These are phyloP conservation scores for Omphaloscelis lunosa DNA, from an alignment of 2,888 invertebrate species.

Conservation along the genomic window DNA sequence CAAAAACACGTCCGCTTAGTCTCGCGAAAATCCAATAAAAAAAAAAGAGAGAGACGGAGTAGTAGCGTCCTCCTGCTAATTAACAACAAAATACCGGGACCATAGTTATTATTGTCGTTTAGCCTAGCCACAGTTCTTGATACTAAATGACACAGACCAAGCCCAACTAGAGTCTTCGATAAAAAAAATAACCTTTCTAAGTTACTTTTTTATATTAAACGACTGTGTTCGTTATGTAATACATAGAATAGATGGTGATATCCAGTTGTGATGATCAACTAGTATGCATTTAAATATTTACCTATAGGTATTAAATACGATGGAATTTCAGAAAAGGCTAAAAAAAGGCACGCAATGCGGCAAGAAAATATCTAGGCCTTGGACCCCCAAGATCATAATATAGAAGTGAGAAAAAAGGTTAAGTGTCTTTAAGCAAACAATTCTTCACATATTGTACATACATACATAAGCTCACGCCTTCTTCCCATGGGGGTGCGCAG, in stretches of 20 bases:
- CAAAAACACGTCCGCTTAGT: too few species aligned
- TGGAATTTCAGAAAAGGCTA: not conserved
- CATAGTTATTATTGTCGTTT: too few species aligned
- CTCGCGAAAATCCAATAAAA: too few species aligned
- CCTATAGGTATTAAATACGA: not conserved
- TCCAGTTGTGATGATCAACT: slow-evolving; percentile 4
- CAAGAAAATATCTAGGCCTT: not conserved
- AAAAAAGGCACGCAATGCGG: slow-evolving; percentile 4
- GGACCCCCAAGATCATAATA: not conserved
- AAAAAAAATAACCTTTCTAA: too few species aligned
- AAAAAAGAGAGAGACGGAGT: too few species aligned
- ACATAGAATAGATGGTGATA: not conserved
- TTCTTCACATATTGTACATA: not conserved
- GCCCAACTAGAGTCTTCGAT: too few species aligned
- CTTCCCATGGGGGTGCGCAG: not conserved
- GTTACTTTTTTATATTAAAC: too few species aligned
- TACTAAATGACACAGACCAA: too few species aligned
- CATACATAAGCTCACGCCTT: not conserved
- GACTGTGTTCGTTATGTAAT: not conserved
- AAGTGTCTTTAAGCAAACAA: too few species aligned
- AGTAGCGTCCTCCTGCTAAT: too few species aligned
- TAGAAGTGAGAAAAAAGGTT: not conserved
- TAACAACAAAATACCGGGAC: too few species aligned
- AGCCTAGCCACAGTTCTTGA: too few species aligned
- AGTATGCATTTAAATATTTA: slow-evolving; percentile 1